A percentile compares a stretch with the other conserved stretches of the same genome.
Conservation (phyloP, 2,797 vertebrate species). For the Spea hammondii region DNA sequence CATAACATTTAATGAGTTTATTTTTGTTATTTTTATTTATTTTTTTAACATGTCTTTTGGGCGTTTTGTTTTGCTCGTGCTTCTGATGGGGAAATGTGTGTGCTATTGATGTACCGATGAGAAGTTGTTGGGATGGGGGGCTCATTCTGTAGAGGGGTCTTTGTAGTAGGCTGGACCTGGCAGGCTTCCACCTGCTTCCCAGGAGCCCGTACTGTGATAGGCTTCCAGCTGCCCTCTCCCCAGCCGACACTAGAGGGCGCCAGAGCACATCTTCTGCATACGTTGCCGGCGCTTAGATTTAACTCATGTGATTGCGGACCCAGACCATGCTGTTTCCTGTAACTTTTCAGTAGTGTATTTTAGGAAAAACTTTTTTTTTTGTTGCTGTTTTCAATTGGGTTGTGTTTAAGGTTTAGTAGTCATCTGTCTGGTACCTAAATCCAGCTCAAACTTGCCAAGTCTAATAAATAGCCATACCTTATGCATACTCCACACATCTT, state of each 20-base stretch:
- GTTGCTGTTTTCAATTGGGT: no score
- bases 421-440: no score
- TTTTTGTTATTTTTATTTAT: background rate
- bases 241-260: slow-evolving; percentile 28
- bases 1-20: background rate
- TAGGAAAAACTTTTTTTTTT: background rate
- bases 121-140: background rate
- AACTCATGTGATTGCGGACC: slow-evolving; percentile 9
- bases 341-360: no score
- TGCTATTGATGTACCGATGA: no score
- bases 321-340: background rate
- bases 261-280: background rate
- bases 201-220: background rate
- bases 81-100: background rate
- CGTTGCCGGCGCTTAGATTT: background rate
- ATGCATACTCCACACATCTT: background rate
- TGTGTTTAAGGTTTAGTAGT: no score
- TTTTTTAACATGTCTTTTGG: background rate
- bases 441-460: no score
- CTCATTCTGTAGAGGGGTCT: background rate
- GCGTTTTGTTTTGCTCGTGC: background rate
- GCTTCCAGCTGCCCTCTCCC: background rate
- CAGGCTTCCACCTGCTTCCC: slow-evolving; percentile 16
- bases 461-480: no score
- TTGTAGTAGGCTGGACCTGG: slow-evolving; percentile 11